These are phyloP conservation scores for Pluvianellus socialis DNA, from an alignment of 2,113 vertebrate genomes.

Conservation along the genomic window DNA sequence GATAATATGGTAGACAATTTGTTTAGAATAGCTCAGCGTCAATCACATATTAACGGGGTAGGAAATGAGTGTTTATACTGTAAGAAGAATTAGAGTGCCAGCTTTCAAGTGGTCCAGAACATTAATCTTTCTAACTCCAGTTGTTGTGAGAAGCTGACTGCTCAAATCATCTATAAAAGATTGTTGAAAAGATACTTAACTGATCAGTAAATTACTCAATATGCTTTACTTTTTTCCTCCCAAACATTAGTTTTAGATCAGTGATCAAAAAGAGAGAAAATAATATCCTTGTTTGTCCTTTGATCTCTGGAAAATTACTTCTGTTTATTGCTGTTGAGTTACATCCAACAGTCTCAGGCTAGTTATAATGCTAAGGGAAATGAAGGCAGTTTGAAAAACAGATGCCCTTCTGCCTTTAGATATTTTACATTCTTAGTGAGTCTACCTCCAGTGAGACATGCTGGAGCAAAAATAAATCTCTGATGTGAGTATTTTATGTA, in stretches of 20 bases:
- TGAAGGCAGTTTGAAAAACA: slow-evolving; percentile 18
- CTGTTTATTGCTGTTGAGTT: neutral
- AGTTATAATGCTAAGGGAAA: slow-evolving; percentile 4
- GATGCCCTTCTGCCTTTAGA: slow-evolving; percentile 1
- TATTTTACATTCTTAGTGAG: neutral
- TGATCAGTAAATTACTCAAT: slow-evolving; percentile 24
- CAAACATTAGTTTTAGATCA: slow-evolving; percentile 7
- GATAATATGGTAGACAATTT: slow-evolving; percentile 31
- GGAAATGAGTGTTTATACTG: slow-evolving; percentile 46
- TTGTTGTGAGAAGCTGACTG: slow-evolving; percentile 35
- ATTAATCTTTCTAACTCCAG: slow-evolving; percentile 48
- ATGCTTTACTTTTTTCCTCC: neutral
- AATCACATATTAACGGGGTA: slow-evolving; percentile 43
- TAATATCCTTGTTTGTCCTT: neutral
- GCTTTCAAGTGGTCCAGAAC: slow-evolving; percentile 46
- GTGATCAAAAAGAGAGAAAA: slow-evolving; percentile 5
- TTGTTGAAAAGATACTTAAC: slow-evolving; percentile 26
- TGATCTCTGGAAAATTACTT: slow-evolving; percentile 1
- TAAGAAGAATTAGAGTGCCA: slow-evolving; percentile 51
- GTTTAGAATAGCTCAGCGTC: slow-evolving; percentile 35
- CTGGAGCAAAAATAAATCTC: slow-evolving; percentile 6
- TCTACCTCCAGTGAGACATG: neutral
- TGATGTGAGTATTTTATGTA: neutral
- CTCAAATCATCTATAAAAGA: slow-evolving; percentile 5
- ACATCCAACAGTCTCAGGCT: neutral